Evolutionary conservation across 2,113 vertebrate species (phyloP).

Genomic region (Cichladusa arquata): DNA sequence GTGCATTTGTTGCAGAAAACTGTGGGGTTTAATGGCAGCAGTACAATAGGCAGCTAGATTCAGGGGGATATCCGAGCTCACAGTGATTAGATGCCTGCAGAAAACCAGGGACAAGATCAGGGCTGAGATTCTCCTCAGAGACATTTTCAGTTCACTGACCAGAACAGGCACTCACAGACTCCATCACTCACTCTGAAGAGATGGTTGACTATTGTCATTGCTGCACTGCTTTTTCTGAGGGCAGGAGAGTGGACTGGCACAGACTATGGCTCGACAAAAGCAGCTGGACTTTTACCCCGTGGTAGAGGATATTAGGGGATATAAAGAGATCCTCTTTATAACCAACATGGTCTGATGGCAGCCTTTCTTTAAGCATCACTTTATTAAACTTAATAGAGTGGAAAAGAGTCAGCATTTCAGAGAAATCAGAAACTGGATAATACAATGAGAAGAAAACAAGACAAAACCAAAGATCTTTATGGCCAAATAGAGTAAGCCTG

Average conservation of each 20-base stretch:
- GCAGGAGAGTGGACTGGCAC: not conserved
- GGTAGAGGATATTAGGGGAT: not conserved
- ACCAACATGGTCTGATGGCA: not conserved
- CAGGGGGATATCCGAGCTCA: not conserved
- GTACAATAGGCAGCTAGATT: not conserved
- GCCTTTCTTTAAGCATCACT: not conserved
- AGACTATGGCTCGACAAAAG: fast-evolving
- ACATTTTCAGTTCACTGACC: not conserved
- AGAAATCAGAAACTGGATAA: not conserved
- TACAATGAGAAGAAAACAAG: not conserved
- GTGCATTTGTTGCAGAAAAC: not conserved
- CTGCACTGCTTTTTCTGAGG: not conserved
- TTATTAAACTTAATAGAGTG: not conserved
- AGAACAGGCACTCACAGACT: not conserved
- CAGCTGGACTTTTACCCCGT: not conserved
- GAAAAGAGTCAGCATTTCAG: not conserved
- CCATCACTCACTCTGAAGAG: not conserved
- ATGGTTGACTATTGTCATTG: not conserved
- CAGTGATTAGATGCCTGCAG: not conserved
- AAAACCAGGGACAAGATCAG: not conserved
- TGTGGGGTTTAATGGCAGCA: not conserved
- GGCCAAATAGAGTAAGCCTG: not conserved
- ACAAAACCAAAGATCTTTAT: not conserved
- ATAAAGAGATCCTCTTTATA: not conserved
- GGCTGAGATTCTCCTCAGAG: not conserved